A percentile compares a stretch with the other conserved stretches of the same genome.
Evolutionary conservation across 2,797 vertebrate genomes (phyloP).

Genomic region (Craterocephalus amniculus): DNA sequence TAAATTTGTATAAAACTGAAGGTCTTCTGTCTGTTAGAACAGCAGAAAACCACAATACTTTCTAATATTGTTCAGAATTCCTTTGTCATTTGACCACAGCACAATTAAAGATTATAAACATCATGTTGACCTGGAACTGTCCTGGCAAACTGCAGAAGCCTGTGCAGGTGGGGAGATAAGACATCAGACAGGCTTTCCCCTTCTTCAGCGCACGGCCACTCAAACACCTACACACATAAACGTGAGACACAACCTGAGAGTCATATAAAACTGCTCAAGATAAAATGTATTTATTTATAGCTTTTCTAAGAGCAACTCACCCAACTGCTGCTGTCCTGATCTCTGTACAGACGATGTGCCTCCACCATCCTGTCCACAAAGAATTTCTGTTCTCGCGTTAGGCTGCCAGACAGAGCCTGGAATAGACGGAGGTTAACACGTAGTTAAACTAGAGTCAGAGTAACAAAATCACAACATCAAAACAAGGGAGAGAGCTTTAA

Average conservation of each 20-base stretch:
- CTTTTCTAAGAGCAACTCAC: constrained; percentile 68
- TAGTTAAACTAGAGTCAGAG: neutral
- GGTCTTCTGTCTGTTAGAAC: neutral
- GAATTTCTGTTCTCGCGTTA: constrained; percentile 88
- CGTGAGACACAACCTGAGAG: neutral
- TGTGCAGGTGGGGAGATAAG: constrained; percentile 83
- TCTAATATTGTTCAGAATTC: neutral
- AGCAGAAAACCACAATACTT: neutral
- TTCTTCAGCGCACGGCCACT: constrained; percentile 84
- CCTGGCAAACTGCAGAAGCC: constrained; percentile 90
- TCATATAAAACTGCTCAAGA: neutral
- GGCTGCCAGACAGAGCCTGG: constrained; percentile 72
- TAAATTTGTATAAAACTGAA: neutral
- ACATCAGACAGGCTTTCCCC: constrained; percentile 80
- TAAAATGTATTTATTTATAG: neutral
- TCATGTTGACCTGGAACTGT: constrained; percentile 86
- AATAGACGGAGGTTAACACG: neutral
- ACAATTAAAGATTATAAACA: neutral
- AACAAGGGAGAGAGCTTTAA: neutral
- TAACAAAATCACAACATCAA: neutral
- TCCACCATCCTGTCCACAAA: constrained; percentile 89
- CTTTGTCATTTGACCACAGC: neutral
- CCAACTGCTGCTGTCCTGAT: constrained; percentile 82
- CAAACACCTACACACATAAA: constrained; percentile 69
- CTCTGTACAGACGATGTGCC: constrained; percentile 86